These are phyloP conservation scores for Drosophila mimetica DNA, from an alignment of 2,888 invertebrate genomes.

Conservation along the genomic window DNA sequence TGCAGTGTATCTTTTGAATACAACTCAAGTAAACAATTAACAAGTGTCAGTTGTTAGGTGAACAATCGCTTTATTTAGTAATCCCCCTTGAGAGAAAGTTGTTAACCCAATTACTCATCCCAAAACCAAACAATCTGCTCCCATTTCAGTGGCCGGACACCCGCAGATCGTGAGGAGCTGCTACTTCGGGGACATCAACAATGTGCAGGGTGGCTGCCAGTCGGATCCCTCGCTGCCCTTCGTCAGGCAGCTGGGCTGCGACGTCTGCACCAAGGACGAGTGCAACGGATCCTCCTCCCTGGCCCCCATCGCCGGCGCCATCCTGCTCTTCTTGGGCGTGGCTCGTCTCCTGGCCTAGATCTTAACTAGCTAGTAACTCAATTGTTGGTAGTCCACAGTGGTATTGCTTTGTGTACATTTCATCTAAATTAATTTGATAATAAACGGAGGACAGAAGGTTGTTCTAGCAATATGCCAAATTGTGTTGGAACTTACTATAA, in stretches of 20 bases:
- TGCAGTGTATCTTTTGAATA: background rate
- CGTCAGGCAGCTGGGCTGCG: conserved; percentile 79
- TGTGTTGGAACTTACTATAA: background rate
- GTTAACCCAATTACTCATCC: conserved; percentile 16
- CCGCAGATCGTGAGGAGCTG: conserved; percentile 75
- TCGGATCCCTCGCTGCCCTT: conserved; percentile 80
- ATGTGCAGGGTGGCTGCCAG: conserved; percentile 78
- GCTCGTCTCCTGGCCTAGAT: conserved; percentile 81
- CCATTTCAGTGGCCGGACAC: conserved; percentile 64
- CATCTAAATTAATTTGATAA: conserved; percentile 30
- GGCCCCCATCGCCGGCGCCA: conserved; percentile 72
- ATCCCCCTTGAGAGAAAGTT: conserved; percentile 23
- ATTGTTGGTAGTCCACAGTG: conserved; percentile 25
- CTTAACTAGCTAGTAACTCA: conserved; percentile 37
- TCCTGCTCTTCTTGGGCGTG: conserved; percentile 75
- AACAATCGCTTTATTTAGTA: conserved; percentile 34
- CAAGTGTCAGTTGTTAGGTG: conserved; percentile 12
- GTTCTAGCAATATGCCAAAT: conserved; percentile 32
- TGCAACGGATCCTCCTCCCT: conserved; percentile 78
- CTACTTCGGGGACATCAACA: conserved; percentile 79
- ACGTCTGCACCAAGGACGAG: conserved; percentile 80
- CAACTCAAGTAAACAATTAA: conserved; percentile 22
- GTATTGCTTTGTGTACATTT: conserved; percentile 13
- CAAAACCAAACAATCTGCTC: conserved; percentile 9
- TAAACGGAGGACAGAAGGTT: conserved; percentile 18